These are phyloP conservation scores for Tanypteryx hageni DNA, from an alignment of 2,888 invertebrate species.

Conservation along the genomic window DNA sequence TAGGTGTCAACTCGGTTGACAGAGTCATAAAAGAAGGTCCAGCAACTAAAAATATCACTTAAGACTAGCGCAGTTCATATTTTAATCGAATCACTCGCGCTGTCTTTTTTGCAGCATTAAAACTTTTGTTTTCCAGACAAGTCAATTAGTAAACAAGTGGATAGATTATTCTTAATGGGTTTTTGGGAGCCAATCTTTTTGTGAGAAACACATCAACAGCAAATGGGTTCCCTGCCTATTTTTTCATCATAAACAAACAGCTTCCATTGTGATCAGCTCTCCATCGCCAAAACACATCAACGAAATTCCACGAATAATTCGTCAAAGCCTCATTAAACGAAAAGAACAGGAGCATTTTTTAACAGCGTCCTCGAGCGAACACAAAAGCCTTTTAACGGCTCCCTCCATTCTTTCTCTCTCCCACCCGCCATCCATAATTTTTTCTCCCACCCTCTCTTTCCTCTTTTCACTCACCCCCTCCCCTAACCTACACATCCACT, in stretches of 20 bases:
- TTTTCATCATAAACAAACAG: neutral
- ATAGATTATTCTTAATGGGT: neutral
- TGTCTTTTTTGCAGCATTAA: too few species aligned
- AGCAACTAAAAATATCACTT: too few species aligned
- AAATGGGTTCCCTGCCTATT: neutral
- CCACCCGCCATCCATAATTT: neutral
- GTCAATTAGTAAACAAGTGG: neutral
- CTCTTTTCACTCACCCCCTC: neutral
- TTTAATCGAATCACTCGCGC: too few species aligned
- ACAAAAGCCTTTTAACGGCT: neutral
- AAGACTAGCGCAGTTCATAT: too few species aligned
- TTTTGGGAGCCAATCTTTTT: neutral
- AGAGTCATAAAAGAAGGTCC: too few species aligned
- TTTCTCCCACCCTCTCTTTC: neutral
- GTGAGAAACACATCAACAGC: neutral
- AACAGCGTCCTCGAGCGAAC: conserved; percentile 1
- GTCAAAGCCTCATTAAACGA: conserved; percentile 39
- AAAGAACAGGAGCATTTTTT: neutral
- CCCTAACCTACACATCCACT: neutral
- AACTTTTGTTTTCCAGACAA: neutral
- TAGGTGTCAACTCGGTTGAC: too few species aligned
- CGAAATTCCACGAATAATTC: neutral
- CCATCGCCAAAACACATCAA: neutral
- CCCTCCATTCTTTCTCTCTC: neutral
- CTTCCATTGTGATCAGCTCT: neutral